These are phyloP conservation scores for Xiphophorus couchianus DNA, from an alignment of 2,113 vertebrate genomes.

Conservation along the genomic window DNA sequence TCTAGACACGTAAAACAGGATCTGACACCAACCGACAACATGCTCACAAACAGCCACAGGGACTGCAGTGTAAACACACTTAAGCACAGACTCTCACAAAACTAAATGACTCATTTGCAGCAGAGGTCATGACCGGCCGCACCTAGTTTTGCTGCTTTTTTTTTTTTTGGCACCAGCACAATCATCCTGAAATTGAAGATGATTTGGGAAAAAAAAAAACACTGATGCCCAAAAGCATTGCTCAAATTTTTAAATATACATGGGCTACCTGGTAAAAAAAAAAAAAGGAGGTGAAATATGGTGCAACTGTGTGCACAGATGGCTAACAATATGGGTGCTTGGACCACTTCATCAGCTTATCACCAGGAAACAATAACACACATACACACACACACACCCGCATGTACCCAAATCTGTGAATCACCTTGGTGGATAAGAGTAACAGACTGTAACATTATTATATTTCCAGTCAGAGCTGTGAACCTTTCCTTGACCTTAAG, in stretches of 20 bases:
- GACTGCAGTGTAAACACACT: constrained; percentile 19
- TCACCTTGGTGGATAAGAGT: constrained; percentile 11
- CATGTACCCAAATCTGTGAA: constrained; percentile 28
- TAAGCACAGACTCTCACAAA: constrained; percentile 1
- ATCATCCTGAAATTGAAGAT: constrained; percentile 3
- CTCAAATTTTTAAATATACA: not conserved
- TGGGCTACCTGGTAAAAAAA: constrained; percentile 35
- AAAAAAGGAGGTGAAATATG: not conserved
- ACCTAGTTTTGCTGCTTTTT: constrained; percentile 10
- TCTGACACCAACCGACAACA: constrained; percentile 16
- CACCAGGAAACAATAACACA: constrained; percentile 47
- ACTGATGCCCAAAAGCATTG: not conserved
- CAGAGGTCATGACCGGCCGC: constrained; percentile 24
- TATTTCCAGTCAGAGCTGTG: constrained; percentile 12
- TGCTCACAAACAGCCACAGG: constrained; percentile 8
- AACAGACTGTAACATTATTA: constrained; percentile 3
- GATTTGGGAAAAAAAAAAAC: not conserved
- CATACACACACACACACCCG: constrained; percentile 10
- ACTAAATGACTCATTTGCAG: constrained; percentile 34
- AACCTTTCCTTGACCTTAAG: constrained; percentile 11
- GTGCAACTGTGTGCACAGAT: constrained; percentile 70
- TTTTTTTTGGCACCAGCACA: not conserved
- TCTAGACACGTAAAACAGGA: constrained; percentile 27
- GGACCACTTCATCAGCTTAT: constrained; percentile 71
- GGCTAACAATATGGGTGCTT: constrained; percentile 70